Evolutionary conservation across 2,113 vertebrate species (phyloP), one percentile per base, ranked within the genome.

Genomic region (Salvelinus fontinalis): DNA sequence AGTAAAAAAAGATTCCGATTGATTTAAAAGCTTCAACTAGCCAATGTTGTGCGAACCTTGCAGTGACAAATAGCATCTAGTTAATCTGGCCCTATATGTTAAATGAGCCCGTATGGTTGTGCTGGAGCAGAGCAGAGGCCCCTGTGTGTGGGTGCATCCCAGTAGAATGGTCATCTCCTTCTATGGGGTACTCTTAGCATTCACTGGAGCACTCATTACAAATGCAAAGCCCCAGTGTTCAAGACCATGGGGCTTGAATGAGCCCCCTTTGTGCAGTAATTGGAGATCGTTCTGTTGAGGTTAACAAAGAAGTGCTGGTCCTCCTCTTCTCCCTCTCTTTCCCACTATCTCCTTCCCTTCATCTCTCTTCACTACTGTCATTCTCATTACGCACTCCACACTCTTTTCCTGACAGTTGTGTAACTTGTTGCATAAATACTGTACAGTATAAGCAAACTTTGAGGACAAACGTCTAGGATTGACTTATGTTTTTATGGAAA

Each of bases 241-340:
- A 85, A 93, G 92, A 89, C 88, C 92, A 92, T 91, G 85, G 85
- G 89, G 91, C 88, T 90, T 96, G 94, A 97, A 95, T 94, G 94
- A 95, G 93, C 87, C 88, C 89, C 93, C 94, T 97, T 97, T 95
- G 95, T 97, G 91, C 93, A 82, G 89, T 91, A 93, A 93, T 94
- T 95, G 92, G 93, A 95, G 95, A 93, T 93, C 83, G 78, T 85
- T 89, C 89, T 88, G 87, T 91, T 88, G 80, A 83, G 81, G 79
- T 84, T 82, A 75, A 88, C 88, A 91, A 92, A 90, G 87, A 87
- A 64, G 77, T 81, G 77, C 79, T 82, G 86, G 86, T 87, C 87
- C 87, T 79, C 24, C 71, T 31, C 51, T 51, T 27, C 54, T 27
- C 72, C 70, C 9, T 48, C 34, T 51, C 24, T 54, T 62, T 31